These are phyloP conservation scores for Paradoxurus hermaphroditus DNA, from an alignment of 2,113 vertebrate genomes.

Conservation along the genomic window DNA sequence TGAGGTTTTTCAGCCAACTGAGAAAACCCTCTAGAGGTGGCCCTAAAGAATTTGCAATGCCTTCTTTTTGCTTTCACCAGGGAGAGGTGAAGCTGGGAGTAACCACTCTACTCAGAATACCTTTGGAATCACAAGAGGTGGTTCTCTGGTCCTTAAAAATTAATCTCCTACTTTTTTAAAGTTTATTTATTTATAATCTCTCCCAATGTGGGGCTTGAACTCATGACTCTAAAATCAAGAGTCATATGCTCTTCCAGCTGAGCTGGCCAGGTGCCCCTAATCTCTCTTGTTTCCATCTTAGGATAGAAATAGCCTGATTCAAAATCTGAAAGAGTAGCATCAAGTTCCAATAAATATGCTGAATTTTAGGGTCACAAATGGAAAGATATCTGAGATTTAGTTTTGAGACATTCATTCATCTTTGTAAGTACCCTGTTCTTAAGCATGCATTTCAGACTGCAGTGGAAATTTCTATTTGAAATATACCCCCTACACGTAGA, in stretches of 20 bases:
- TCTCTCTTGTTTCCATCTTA: not conserved
- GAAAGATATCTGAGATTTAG: not conserved
- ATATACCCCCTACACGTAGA: not conserved
- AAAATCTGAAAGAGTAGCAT: not conserved
- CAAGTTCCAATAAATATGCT: not conserved
- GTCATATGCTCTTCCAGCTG: not conserved
- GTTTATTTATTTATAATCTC: not conserved
- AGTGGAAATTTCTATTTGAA: slow-evolving; percentile 17
- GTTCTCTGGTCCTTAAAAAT: not conserved
- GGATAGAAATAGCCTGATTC: not conserved
- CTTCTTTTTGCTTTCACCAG: slow-evolving; percentile 51
- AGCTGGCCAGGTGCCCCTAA: not conserved
- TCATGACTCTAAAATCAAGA: not conserved
- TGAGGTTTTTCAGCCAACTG: slow-evolving; percentile 54
- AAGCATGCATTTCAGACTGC: not conserved
- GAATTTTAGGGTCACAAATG: not conserved
- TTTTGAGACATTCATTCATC: not conserved
- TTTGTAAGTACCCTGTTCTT: not conserved
- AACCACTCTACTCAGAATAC: not conserved
- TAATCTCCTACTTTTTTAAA: not conserved
- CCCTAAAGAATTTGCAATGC: slow-evolving; percentile 44
- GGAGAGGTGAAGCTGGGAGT: slow-evolving; percentile 14
- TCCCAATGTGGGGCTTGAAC: not conserved
- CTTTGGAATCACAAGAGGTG: not conserved
- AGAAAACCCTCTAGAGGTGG: slow-evolving; percentile 54